Percentiles rank a stretch among this genome's conserved stretches.
Conservation (phyloP, 2,113 vertebrate genomes). For the Thamnaconus septentrionalis region DNA sequence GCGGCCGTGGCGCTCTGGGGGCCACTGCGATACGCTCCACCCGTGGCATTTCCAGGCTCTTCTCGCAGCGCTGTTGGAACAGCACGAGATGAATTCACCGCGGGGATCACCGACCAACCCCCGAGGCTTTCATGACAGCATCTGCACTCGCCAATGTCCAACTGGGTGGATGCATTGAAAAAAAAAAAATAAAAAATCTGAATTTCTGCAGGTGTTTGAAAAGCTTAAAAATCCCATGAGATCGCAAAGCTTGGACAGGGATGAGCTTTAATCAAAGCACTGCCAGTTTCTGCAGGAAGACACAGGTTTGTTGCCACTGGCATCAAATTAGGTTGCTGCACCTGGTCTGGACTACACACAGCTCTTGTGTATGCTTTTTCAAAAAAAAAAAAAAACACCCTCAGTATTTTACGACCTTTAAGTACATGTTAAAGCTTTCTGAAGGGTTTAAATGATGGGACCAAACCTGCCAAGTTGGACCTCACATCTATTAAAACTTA, state of each 20-base stretch:
- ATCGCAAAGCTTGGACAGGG: background rate
- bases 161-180: background rate
- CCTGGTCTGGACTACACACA: background rate
- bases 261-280: conserved; percentile 7
- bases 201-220: no score
- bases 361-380: no score
- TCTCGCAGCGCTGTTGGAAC: conserved; percentile 7
- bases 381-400: no score
- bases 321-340: background rate
- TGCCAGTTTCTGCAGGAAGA: background rate
- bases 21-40: conserved; percentile 36
- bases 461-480: no score
- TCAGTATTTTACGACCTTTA: no score
- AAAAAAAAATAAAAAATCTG: background rate
- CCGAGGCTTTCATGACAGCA: conserved; percentile 11
- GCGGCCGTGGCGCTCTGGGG: conserved; percentile 40
- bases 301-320: background rate
- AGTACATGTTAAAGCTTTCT: no score
- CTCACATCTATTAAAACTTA: no score
- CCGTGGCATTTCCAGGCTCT: conserved; percentile 24
- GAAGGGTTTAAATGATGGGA: no score
- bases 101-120: conserved; percentile 23
- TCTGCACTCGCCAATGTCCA: conserved; percentile 15
- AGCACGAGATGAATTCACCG: conserved; percentile 40
- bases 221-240: no score